Evolutionary conservation across 2,888 invertebrate genomes (phyloP).

Genomic region (Hecatera dysodea): DNA sequence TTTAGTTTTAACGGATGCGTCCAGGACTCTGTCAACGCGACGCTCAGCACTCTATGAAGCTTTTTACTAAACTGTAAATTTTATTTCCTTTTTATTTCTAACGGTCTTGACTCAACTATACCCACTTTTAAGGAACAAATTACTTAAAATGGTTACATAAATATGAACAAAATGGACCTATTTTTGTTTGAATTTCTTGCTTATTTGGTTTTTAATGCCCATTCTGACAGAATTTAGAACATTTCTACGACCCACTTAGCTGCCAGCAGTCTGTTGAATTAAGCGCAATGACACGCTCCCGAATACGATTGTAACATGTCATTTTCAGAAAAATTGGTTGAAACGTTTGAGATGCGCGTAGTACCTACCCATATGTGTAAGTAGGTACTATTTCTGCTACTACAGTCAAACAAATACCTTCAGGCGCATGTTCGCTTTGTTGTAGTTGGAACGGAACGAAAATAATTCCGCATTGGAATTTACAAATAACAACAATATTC

Average conservation of each 20-base stretch:
- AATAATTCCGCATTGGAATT: constrained; percentile 6
- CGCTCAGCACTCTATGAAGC: too few relatives aligned
- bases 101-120: not conserved
- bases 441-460: constrained; percentile 5
- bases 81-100: not conserved
- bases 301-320: constrained; percentile 35
- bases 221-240: constrained; percentile 20
- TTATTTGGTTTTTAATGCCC: constrained; percentile 23
- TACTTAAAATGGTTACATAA: not conserved
- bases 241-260: constrained; percentile 35
- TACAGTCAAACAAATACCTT: constrained; percentile 6
- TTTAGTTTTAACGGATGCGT: too few relatives aligned
- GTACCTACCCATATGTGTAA: not conserved
- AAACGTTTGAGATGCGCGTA: constrained; percentile 22
- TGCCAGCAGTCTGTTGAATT: constrained; percentile 42
- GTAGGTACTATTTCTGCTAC: not conserved
- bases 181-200: not conserved
- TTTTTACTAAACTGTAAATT: too few relatives aligned
- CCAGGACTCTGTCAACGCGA: too few relatives aligned
- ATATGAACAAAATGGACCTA: not conserved
- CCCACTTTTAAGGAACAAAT: not conserved
- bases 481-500: constrained; percentile 6
- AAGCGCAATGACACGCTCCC: constrained; percentile 28
- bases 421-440: not conserved
- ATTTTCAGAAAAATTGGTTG: constrained; percentile 39